Base-by-base conservation (phyloP, 2,888 invertebrate genomes). In the Schizotus pectinicornis region DNA sequence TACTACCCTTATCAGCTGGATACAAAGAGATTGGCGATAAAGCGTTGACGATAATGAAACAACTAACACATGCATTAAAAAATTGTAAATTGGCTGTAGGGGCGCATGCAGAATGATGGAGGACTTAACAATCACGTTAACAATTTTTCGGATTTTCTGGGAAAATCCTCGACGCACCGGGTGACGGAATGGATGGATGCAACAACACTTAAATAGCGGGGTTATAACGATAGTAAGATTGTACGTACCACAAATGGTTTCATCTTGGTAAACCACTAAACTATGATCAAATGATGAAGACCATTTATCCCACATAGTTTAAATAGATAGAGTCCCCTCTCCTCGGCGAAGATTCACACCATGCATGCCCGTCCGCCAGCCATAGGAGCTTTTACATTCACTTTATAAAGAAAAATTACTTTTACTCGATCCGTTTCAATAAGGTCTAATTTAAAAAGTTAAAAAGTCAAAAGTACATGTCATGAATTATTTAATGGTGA, bases 231-330 rank as follows among this genome's bases (percentile, higher is more conserved):
- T 42, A 56, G 51, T 46, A 22, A 41, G 52, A 46, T 31, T 35
- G 63, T 73, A 77, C 77, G 66, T 77, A 77, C 77, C 77, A 77
- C 68, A 68, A 77, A 74, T 61, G 75, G 74, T 75, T 71, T 75
- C 77, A 77, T 77, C 71, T 68, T 73, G 67, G 60, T 67, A 71
- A 71, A 65, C 69, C 75, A 76, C 76, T 70, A 67, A 67, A 74
- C 74, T 70, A 71, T 72, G 73, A 74, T 74, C 73, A 74, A 74
- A 76, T 74, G 70, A 69, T 69, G 63, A 52, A 59, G 59, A 50
- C 41, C 56, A 55, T 52, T 61, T 50, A 65, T 67, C 64, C 62
- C 62, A 62, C 59, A 62, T 68, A 59, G 61, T 65, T 67, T 70
- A 69, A 69, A 70, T 69, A 70, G 65, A 61, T 56, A 59, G 6